Base-by-base conservation (phyloP, 2,888 invertebrate species). In the Dugesia japonica region DNA sequence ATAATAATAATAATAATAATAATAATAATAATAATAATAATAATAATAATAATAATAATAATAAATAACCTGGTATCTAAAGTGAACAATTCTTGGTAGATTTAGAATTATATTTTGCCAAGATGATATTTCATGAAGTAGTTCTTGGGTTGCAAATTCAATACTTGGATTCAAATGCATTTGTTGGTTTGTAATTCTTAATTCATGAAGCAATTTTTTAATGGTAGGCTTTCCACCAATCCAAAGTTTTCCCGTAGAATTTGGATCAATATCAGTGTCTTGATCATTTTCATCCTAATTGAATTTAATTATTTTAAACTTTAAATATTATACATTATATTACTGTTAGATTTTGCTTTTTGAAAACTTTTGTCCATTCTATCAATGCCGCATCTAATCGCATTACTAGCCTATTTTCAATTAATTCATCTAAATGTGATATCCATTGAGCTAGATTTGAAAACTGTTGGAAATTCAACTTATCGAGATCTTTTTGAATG, bases 381-480 rank as follows among this genome's bases (percentile, higher is more conserved):
- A 92, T 90, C 73, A 99, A 89, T 9, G 95, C 98, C 7, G 94
- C 92, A 86, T 97, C 94, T 71, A 98, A 87, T 74, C 98, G 89
- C 20, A 89, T 88, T 0, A 94, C 94, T 73, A 99, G 87, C 83
- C 92, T 92, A 82, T 91, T 91, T 85, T 98, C 98, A 31, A 98
- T 92, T 89, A 89, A 92, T 83, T 94, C 92, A 84, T 98, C 97
- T 0, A 98, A 87, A n/a, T 92, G 89, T 79, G 90, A 89, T 42
- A 97, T 95, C 98, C 98, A 99, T 82, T 93, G 89, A 82, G 91
- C 91, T 80, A 98, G 86, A 85, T 99, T 98, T 78, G 97, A 95
- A 87, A 94, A 99, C 84, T 95, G 94, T 76, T 94, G 90, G 80
- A 98, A 87, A 23, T 94, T 93, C 15, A 99, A 87, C 84, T 95